phyloP scores from a whole-genome alignment of 2,797 vertebrate species.

The Crenuchus spilurus region DNA sequence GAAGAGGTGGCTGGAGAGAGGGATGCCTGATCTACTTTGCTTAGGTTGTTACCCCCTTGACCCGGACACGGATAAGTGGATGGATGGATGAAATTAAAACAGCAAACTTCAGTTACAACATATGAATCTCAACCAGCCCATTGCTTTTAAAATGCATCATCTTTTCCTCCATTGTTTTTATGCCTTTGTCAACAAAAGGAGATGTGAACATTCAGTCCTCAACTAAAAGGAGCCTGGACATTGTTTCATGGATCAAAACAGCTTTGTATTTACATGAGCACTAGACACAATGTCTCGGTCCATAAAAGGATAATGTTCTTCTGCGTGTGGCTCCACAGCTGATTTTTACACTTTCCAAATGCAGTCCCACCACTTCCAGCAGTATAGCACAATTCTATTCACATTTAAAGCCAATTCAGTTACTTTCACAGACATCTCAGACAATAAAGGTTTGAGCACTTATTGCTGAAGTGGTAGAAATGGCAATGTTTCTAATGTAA shows the following conservation, averaged over 20 bases:
- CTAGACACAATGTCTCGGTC: not conserved
- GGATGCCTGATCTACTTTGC: too few relatives aligned
- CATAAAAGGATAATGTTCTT: constrained; percentile 23
- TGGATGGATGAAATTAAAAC: too few relatives aligned
- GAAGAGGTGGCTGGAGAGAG: too few relatives aligned
- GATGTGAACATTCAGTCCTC: not conserved
- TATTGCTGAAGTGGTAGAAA: constrained; percentile 9
- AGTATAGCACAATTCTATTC: too few relatives aligned
- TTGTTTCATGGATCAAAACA: constrained; percentile 9
- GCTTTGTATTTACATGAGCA: constrained; percentile 19
- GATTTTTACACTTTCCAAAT: constrained; percentile 6
- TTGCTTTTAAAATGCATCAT: not conserved
- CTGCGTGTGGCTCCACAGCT: not conserved
- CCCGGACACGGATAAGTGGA: too few relatives aligned
- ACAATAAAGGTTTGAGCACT: not conserved
- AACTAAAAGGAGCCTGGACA: not conserved
- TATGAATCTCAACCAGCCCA: not conserved
- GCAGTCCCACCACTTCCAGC: not conserved
- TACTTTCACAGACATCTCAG: not conserved
- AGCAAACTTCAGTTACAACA: too few relatives aligned
- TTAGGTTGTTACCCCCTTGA: too few relatives aligned
- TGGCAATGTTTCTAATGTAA: constrained; percentile 15
- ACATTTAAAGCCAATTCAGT: not conserved
- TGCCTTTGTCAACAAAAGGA: not conserved
- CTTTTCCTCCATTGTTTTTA: not conserved